These are phyloP conservation scores for Eupsittula cactorum DNA, from an alignment of 2,113 vertebrate species.

Conservation along the genomic window DNA sequence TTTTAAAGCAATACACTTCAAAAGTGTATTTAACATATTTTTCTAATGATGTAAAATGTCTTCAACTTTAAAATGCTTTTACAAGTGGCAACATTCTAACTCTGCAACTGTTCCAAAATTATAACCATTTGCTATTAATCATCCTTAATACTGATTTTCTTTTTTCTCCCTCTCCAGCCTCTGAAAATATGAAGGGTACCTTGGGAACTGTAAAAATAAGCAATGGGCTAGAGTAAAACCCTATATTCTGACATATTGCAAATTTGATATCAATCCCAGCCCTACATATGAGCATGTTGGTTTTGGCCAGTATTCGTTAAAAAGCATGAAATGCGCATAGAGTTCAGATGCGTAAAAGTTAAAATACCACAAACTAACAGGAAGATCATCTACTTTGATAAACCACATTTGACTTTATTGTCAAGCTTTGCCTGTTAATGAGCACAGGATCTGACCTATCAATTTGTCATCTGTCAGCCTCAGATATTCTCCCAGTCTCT, in stretches of 20 bases:
- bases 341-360: neutral
- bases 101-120: neutral
- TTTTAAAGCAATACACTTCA: neutral
- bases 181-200: slow-evolving; percentile 11
- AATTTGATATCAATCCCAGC: neutral
- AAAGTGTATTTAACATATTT: slow-evolving; percentile 2
- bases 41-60: slow-evolving; percentile 3
- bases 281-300: neutral
- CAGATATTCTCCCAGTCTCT: neutral
- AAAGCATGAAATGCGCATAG: accelerated
- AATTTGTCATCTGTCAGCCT: neutral
- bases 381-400: neutral
- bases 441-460: neutral
- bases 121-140: slow-evolving; percentile 29
- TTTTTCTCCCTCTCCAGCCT: neutral
- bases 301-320: neutral
- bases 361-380: neutral
- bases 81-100: slow-evolving; percentile 25
- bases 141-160: neutral
- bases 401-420: neutral
- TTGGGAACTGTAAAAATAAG: slow-evolving; percentile 15
- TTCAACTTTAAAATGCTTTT: slow-evolving; percentile 27
- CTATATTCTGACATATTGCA: neutral
- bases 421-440: neutral
- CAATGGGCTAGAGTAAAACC: neutral